Conservation (phyloP, 2,113 vertebrate genomes). For the Isichthys henryi region DNA sequence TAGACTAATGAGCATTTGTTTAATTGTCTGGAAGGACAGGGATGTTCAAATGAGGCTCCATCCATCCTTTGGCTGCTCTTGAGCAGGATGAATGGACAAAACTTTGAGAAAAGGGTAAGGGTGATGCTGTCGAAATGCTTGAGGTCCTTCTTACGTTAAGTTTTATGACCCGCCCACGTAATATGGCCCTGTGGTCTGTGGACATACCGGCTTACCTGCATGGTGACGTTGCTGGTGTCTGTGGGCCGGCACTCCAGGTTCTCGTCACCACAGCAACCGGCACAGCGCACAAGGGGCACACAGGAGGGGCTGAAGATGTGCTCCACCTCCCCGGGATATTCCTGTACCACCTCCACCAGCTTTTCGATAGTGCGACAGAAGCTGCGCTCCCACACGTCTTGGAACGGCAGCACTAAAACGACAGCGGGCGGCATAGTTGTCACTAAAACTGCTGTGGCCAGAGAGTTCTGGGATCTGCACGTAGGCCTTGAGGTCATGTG, state of each 20-base stretch:
- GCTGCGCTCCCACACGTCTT: slow-evolving; percentile 85
- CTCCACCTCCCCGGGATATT: slow-evolving; percentile 81
- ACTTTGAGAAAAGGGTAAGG: not conserved
- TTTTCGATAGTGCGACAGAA: slow-evolving; percentile 84
- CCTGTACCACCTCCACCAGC: slow-evolving; percentile 75
- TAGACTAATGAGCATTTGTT: not conserved
- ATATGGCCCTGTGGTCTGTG: not conserved
- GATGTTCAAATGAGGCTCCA: not conserved
- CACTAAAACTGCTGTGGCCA: not conserved
- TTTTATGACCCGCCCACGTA: not conserved
- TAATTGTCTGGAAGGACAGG: not conserved
- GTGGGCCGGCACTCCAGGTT: slow-evolving; percentile 75
- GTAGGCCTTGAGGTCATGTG: slow-evolving; percentile 11
- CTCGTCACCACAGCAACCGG: slow-evolving; percentile 86
- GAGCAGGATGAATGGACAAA: not conserved
- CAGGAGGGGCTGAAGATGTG: slow-evolving; percentile 87
- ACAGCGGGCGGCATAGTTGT: not conserved
- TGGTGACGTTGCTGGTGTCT: slow-evolving; percentile 69
- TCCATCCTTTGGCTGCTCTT: not conserved
- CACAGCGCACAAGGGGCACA: slow-evolving; percentile 79
- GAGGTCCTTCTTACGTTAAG: not conserved
- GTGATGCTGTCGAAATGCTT: not conserved
- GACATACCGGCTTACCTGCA: slow-evolving; percentile 69
- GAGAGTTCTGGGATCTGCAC: not conserved
- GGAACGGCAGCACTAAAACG: slow-evolving; percentile 74